phyloP scores from a whole-genome alignment of 2,797 vertebrate species.

The Alauda arvensis region DNA sequence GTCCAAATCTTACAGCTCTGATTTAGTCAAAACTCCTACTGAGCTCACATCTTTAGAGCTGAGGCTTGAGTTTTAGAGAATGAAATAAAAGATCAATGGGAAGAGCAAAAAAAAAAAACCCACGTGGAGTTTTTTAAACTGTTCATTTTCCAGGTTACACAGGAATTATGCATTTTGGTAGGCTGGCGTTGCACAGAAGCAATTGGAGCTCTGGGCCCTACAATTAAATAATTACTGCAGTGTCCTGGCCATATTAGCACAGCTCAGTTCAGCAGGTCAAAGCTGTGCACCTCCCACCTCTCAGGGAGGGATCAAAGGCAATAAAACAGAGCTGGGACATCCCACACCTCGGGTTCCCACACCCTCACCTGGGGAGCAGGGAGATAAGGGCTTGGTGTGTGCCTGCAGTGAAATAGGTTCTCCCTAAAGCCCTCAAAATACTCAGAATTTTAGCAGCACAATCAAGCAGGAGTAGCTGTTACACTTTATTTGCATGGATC shows the following conservation, averaged over 20 bases:
- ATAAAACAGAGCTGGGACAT: not conserved
- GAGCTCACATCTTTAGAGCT: not conserved
- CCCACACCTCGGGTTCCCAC: not conserved
- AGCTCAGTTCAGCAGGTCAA: not conserved
- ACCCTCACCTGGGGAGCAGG: not conserved
- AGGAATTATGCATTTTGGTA: slow-evolving; percentile 10
- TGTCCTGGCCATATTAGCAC: not conserved
- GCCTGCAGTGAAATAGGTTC: not conserved
- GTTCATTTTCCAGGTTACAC: not conserved
- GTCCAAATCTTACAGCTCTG: not conserved
- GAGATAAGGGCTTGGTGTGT: not conserved
- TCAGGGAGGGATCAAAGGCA: not conserved
- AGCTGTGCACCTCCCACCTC: not conserved
- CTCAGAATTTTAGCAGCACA: not conserved
- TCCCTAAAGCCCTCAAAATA: not conserved
- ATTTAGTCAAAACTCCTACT: not conserved
- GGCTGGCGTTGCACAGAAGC: not conserved
- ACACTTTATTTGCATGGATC: not conserved
- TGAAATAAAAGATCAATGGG: not conserved
- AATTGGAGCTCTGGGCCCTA: not conserved
- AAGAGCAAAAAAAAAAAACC: not conserved
- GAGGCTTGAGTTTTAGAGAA: not conserved
- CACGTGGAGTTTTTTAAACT: not conserved
- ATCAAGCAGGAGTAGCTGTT: not conserved
- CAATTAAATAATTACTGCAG: slow-evolving; percentile 19